Evolutionary conservation across 2,113 vertebrate species (phyloP).

Genomic region (Notothenia coriiceps): DNA sequence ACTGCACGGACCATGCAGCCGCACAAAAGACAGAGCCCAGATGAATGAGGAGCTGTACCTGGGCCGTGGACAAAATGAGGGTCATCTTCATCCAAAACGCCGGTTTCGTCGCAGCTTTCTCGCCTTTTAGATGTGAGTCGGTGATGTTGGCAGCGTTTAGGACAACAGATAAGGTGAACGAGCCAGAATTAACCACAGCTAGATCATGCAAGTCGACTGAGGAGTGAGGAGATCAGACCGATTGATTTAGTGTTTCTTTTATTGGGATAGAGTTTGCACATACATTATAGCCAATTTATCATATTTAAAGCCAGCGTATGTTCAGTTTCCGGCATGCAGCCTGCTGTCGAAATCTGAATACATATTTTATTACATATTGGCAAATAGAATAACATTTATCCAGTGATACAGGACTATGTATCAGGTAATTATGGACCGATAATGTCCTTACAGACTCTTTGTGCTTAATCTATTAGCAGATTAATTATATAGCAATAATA

Average conservation of each 20-base stretch:
- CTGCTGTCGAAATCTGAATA: constrained; percentile 55
- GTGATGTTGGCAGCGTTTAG: constrained; percentile 71
- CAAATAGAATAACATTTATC: constrained; percentile 53
- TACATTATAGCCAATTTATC: constrained; percentile 61
- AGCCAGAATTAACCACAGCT: constrained; percentile 59
- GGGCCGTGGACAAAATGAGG: constrained; percentile 84
- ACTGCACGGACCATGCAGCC: constrained; percentile 70
- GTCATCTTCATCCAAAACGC: constrained; percentile 84
- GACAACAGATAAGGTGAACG: constrained; percentile 74
- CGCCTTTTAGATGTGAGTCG: constrained; percentile 77
- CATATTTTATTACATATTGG: constrained; percentile 60
- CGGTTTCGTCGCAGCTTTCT: constrained; percentile 86
- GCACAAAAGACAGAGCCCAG: constrained; percentile 72
- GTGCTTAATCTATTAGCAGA: constrained; percentile 62
- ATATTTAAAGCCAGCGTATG: constrained; percentile 59
- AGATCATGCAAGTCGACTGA: constrained; percentile 65
- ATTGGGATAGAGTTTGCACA: constrained; percentile 45
- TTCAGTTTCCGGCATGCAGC: constrained; percentile 60
- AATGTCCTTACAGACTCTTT: constrained; percentile 47
- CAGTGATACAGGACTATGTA: constrained; percentile 60
- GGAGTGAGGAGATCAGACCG: constrained; percentile 63
- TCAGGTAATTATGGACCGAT: constrained; percentile 61
- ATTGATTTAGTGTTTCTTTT: constrained; percentile 49
- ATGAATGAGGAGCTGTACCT: constrained; percentile 77
- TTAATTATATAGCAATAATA: constrained; percentile 66